Evolutionary conservation across 2,113 vertebrate genomes (phyloP), one percentile per base, ranked within the genome.

Genomic region (Aegotheles bennettii): DNA sequence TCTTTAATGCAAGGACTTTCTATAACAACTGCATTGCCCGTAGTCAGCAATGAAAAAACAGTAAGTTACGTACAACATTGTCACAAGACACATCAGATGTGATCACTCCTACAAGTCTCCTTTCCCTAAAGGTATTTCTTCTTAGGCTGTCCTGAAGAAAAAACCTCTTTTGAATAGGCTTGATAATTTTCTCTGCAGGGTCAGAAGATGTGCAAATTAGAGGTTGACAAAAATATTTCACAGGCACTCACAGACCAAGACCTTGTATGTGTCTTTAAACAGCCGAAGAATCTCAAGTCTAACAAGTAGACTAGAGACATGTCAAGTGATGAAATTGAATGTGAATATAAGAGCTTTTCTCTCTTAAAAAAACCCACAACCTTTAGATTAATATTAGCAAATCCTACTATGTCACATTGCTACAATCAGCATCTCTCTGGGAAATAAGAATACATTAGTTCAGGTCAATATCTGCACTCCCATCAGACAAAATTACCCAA

Each of bases 371-470:
- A 82, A 83, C 86, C 54, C 36, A 61, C 63, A 80, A 57, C 42
- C 50, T 95, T 95, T 59, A 65, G 77, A 93, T 95, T 87, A 94
- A 88, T 94, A 96, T 89, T 85, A 96, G 82, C 68, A 73, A 95
- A 88, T 65, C 36, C 48, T 82, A 60, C 93, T 73, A 68, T 90
- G 93, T 94, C 89, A 82, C 59, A 89, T 89, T 88, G 73, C 74
- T 96, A 94, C 89, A 95, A 92, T 94, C 80, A 96, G 33, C 89
- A 79, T 81, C 93, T 97, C 89, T 95, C 90, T 77, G 57, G 45
- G 88, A 83, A 89, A 92, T 91, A 97, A 97, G 92, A 96, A 96
- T 96, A 76, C 83, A 92, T 96, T 97, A 92, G 94, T 95, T 97
- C 71, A 90, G 94, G 89, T 95, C 94, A 96, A 92, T 97, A 96